A percentile compares a stretch with the other conserved stretches of the same genome.
Evolutionary conservation across 2,113 vertebrate genomes (phyloP).

Genomic region (Pica pica): DNA sequence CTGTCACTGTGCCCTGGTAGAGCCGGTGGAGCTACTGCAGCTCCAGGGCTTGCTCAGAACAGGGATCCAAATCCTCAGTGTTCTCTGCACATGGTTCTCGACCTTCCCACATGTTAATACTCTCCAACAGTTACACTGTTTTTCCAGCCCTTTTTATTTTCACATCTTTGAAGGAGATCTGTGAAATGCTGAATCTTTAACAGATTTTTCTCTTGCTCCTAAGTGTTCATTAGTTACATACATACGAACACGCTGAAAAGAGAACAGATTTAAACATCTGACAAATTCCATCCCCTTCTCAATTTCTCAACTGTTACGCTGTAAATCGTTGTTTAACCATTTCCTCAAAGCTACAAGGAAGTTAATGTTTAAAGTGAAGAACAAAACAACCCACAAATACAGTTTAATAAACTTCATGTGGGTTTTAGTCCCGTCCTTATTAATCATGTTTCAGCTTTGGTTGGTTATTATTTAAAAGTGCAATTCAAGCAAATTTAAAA

Average conservation of each 20-base stretch:
- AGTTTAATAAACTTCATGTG: not conserved
- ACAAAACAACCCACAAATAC: not conserved
- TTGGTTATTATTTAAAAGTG: not conserved
- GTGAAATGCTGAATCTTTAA: slow-evolving; percentile 31
- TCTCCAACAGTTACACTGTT: slow-evolving; percentile 9
- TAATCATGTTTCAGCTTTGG: not conserved
- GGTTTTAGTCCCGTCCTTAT: not conserved
- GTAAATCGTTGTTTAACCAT: slow-evolving; percentile 26
- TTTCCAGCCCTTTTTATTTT: slow-evolving; percentile 32
- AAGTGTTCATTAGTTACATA: slow-evolving; percentile 26
- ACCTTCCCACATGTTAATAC: not conserved
- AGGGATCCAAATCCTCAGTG: not conserved
- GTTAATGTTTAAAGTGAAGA: not conserved
- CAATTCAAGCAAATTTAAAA: not conserved
- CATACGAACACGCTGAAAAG: not conserved
- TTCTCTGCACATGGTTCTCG: not conserved
- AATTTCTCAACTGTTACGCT: slow-evolving; percentile 14
- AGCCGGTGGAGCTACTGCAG: not conserved
- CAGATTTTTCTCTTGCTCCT: slow-evolving; percentile 20
- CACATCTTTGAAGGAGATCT: slow-evolving; percentile 23
- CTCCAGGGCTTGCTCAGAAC: not conserved
- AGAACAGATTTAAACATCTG: slow-evolving; percentile 44
- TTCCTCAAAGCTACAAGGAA: slow-evolving; percentile 22
- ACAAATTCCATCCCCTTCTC: slow-evolving; percentile 37
- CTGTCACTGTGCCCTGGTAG: not conserved